phyloP scores from a whole-genome alignment of 2,113 vertebrate genomes.

The Eulemur macaco region DNA sequence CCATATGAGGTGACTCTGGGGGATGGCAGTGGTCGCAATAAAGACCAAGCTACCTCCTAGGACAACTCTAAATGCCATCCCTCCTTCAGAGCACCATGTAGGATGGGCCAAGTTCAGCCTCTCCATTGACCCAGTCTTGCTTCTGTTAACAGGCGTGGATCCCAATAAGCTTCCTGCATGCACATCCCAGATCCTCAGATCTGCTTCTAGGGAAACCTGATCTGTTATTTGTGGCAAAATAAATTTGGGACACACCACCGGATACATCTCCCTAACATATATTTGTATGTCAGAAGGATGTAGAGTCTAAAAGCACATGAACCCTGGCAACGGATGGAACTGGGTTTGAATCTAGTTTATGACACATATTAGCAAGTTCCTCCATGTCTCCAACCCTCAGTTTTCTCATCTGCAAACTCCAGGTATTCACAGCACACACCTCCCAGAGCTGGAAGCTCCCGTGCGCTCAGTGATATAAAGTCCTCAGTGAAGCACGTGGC shows the following conservation, averaged over 20 bases:
- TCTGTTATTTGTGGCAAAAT: neutral
- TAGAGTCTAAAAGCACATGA: neutral
- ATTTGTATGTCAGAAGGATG: neutral
- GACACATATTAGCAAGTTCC: neutral
- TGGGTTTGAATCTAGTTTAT: neutral
- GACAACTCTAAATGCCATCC: neutral
- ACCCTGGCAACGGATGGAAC: neutral
- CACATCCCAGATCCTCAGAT: neutral
- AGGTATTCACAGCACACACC: neutral
- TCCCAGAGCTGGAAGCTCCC: neutral
- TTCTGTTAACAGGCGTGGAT: neutral
- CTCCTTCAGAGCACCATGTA: neutral
- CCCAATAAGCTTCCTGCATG: neutral
- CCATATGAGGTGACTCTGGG: neutral
- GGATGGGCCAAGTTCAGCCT: neutral
- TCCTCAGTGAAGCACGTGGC: neutral
- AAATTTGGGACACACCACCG: neutral
- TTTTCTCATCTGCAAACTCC: neutral
- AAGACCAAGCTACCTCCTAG: neutral
- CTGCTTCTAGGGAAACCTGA: neutral
- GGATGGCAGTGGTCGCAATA: rapidly evolving
- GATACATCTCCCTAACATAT: neutral
- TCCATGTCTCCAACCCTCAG: neutral
- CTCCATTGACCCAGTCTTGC: neutral
- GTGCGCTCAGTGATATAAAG: neutral